phyloP scores from a whole-genome alignment of 1,140 invertebrate species.

The Pogonognathellus flavescens region DNA sequence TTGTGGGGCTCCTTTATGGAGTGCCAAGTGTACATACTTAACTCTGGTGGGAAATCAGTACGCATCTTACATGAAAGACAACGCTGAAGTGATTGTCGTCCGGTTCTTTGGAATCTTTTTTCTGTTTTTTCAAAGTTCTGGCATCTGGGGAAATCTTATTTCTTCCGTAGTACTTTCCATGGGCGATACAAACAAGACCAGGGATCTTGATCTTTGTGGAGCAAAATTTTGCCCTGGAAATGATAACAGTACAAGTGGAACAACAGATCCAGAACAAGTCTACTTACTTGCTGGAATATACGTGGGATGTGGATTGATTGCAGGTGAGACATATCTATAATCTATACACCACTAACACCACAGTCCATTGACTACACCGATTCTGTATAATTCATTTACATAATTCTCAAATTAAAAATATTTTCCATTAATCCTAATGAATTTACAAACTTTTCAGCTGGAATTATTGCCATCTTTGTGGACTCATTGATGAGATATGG shows the following conservation, averaged over 20 bases:
- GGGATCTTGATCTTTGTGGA: slow-evolving; percentile 29
- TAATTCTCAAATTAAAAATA: background rate
- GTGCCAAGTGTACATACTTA: slow-evolving; percentile 91
- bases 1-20: slow-evolving; percentile 73
- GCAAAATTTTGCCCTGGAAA: slow-evolving; percentile 58
- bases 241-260: background rate
- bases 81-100: slow-evolving; percentile 90
- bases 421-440: background rate
- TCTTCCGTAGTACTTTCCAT: slow-evolving; percentile 88
- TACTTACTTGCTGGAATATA: slow-evolving; percentile 54
- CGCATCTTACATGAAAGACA: slow-evolving; percentile 87
- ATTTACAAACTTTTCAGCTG: slow-evolving; percentile 66
- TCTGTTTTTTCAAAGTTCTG: slow-evolving; percentile 94
- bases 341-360: background rate
- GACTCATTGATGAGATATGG: slow-evolving; percentile 74
- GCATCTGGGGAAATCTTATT: slow-evolving; percentile 93
- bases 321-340: slow-evolving; percentile 66
- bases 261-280: slow-evolving; percentile 72
- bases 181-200: slow-evolving; percentile 71
- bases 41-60: slow-evolving; percentile 91
- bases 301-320: slow-evolving; percentile 70
- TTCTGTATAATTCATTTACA: no score
- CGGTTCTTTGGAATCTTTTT: slow-evolving; percentile 99
- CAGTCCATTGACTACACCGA: no score
- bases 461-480: slow-evolving; percentile 67